Base-by-base conservation (phyloP, 2,888 invertebrate genomes). In the Temnothorax ravouxi region DNA sequence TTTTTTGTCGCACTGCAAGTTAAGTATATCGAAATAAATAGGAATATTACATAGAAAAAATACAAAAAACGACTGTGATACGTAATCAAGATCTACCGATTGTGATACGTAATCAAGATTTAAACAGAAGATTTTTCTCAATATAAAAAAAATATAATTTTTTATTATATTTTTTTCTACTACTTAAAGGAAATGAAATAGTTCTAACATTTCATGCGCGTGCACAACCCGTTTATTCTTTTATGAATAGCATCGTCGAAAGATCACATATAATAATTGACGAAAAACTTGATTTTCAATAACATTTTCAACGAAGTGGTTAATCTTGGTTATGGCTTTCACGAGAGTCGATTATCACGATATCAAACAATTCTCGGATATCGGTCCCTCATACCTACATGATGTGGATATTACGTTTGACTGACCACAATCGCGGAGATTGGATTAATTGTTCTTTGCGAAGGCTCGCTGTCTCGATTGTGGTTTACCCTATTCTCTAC, bases 361-460 rank as follows among this genome's bases (percentile, higher is more conserved):
- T 80, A 47, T 13, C 47, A 59, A 80, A 59, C 71, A 44, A 21
- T 69, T 18, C 34, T 71, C 79, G 47, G 47, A 59, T 80, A 80
- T 59, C 21, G 21, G 9, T 59, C 59, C 21, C 56, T 66, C 66
- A n/a, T 80, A 80, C 18, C 47, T 71, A 21, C 15, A 38, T 59
- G 74, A 59, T 38, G 34, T 47, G 18, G 72, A 34, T 47, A 80
- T 71, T 71, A 59, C 56, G 38, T 80, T 50, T 71, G 79, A 59
- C 52, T 15, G 71, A 71, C 47, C 59, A 34, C 79, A 71, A 71
- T 71, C 79, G 15, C 25, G 21, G 47, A 47, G 71, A 59, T 71
- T 71, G 79, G 38, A 80, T 80, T 80, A 79, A 71, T 59, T 50
- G 72, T 80, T 72, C 66, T 71, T 71, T 71, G 72, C 59, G 47